phyloP scores from a whole-genome alignment of 2,888 invertebrate species.

The Limnephilus auricula region DNA sequence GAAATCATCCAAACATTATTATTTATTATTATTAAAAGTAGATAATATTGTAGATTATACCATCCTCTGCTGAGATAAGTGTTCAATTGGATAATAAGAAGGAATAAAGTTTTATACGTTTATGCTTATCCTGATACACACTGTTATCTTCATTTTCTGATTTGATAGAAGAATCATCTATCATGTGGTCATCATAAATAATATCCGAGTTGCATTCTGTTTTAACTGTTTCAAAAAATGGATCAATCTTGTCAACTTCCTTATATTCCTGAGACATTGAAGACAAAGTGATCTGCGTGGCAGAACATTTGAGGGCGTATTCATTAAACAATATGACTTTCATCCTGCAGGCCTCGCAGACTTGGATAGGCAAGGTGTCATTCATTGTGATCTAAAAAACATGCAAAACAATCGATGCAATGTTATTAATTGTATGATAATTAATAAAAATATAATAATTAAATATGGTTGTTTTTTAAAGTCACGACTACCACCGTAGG shows the following conservation, averaged over 20 bases:
- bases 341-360: background rate
- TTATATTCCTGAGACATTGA: background rate
- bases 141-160: slow-evolving; percentile 2
- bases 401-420: background rate
- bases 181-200: background rate
- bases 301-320: background rate
- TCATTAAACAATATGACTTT: background rate
- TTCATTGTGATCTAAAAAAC: background rate
- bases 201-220: background rate
- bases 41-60: background rate
- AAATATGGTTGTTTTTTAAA: background rate
- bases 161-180: slow-evolving; percentile 4
- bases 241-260: background rate
- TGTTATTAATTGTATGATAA: background rate
- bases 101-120: background rate
- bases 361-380: background rate
- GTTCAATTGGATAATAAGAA: background rate
- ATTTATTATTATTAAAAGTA: no score
- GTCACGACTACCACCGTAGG: background rate
- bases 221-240: slow-evolving; percentile 5
- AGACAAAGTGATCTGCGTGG: background rate
- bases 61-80: background rate
- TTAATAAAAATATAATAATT: background rate
- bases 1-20: no score
- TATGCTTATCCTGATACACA: background rate